Evolutionary conservation across 2,888 invertebrate species (phyloP), one percentile per base, ranked within the genome.

Genomic region (Chironomus riparius): DNA sequence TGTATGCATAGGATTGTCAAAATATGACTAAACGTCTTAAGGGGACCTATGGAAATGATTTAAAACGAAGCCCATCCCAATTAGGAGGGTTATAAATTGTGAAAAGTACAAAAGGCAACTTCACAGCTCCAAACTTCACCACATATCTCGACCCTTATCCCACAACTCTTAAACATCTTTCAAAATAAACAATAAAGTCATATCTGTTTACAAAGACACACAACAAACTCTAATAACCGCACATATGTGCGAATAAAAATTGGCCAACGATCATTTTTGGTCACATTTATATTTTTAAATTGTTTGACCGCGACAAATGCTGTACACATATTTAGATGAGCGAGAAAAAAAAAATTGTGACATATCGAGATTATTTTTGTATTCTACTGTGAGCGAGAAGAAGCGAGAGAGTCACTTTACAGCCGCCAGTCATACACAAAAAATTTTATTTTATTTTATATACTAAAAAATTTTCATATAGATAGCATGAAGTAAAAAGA

Each of bases 331-430:
- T 38, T 38, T 38, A 38, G 38, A 38, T 38, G 56, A 56, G n/a
- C n/a, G n/a, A n/a, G 15, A 3, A 12, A 48, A 56, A 6, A 56
- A 56, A 56, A 18, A 5, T 56, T 56, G 56, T 56, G 56, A 18
- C 56, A 56, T 18, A 56, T 56, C 56, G 56, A 56, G 56, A 56
- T 56, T 56, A 2, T 56, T 56, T 56, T 18, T 4, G n/a, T 50
- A 50, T 56, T 56, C 18, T 56, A 18, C 15, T 50, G 13, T 1
- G 50, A 50, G 13, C 2, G 47, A 47, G 13, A 47, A 13, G 4
- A 50, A 50, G 56, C 0, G 56, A 18, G 71, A 71, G 71, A 71
- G 24, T 71, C 56, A 50, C 4, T 56, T 71, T 71, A 71, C 71
- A 56, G 71, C 56, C 71, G 50, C 50, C 71, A 71, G 24, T 50